A percentile compares a stretch with the other conserved stretches of the same genome.
Evolutionary conservation across 2,888 invertebrate genomes (phyloP).

Genomic region (Nemurella pictetii): DNA sequence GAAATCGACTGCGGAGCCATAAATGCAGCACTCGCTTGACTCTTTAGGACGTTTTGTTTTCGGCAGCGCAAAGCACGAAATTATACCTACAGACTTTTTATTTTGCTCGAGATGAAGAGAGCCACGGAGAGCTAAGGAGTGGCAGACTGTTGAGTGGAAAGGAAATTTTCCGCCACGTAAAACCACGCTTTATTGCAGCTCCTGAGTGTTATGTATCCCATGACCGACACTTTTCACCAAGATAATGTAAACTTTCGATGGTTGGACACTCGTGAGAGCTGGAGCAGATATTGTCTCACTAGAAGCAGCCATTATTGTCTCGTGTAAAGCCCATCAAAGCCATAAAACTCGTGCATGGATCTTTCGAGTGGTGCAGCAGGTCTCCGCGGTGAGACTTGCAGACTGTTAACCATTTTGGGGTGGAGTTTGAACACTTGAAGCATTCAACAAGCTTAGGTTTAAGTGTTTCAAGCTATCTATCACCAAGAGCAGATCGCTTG

Average conservation of each 20-base stretch:
- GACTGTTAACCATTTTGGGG: conserved; percentile 1
- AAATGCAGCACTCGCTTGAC: too few species aligned
- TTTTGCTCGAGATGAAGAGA: too few species aligned
- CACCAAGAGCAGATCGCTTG: not conserved
- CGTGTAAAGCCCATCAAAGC: not conserved
- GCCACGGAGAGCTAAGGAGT: too few species aligned
- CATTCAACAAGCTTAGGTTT: conserved; percentile 1
- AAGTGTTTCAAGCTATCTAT: not conserved
- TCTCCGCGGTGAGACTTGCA: not conserved
- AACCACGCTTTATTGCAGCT: too few species aligned
- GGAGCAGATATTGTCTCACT: too few species aligned
- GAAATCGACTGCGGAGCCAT: not conserved
- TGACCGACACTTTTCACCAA: not conserved
- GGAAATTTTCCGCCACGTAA: too few species aligned
- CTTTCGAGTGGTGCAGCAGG: not conserved
- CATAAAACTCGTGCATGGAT: not conserved
- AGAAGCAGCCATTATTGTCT: not conserved
- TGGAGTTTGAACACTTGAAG: conserved; percentile 11
- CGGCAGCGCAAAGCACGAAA: too few species aligned
- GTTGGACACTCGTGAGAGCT: not conserved
- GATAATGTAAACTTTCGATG: not conserved
- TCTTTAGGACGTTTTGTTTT: too few species aligned
- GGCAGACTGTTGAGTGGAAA: too few species aligned
- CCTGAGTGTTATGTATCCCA: not conserved
- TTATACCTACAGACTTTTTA: too few species aligned